A percentile compares a stretch with the other conserved stretches of the same genome.
phyloP scores from a whole-genome alignment of 2,888 invertebrate species.

The Melanostoma scalare region DNA sequence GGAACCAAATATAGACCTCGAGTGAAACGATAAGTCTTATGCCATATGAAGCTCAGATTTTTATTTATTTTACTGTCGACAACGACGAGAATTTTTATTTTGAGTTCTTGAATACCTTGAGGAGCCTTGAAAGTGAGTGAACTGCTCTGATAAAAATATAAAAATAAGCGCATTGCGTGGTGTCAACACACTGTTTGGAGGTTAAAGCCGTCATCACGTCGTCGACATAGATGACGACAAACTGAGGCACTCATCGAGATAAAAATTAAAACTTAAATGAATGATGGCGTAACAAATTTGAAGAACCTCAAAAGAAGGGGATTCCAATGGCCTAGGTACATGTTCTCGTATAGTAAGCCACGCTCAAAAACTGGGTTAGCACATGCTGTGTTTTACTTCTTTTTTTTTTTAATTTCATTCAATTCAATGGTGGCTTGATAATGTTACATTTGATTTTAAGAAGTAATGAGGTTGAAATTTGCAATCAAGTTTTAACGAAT shows the following conservation, averaged over 20 bases:
- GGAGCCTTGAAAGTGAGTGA: conserved; percentile 61
- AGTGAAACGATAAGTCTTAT: conserved; percentile 2
- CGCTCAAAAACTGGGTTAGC: conserved; percentile 46
- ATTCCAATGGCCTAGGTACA: conserved; percentile 2
- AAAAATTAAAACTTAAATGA: conserved; percentile 13
- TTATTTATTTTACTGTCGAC: conserved; percentile 11
- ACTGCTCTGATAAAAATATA: conserved; percentile 7
- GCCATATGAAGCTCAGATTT: conserved; percentile 23
- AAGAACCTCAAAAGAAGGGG: conserved; percentile 20
- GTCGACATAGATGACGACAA: conserved; percentile 5
- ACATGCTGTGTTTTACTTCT: conserved; percentile 1
- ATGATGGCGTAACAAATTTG: conserved; percentile 39
- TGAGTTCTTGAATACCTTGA: conserved; percentile 70
- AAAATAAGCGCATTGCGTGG: conserved; percentile 1
- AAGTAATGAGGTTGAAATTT: conserved; percentile 53
- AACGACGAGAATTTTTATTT: conserved; percentile 15
- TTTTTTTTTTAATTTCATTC: conserved; percentile 40
- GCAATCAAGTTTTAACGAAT: conserved; percentile 36
- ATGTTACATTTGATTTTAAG: conserved; percentile 5
- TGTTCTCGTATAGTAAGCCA: conserved; percentile 13
- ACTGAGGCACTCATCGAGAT: conserved; percentile 22
- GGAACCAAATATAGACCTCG: conserved; percentile 50
- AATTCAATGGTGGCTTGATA: conserved; percentile 9
- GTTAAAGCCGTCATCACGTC: conserved; percentile 27
- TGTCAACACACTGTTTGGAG: conserved; percentile 66